These are phyloP conservation scores for Clarias pachynema DNA, from an alignment of 2,797 vertebrate genomes.

Conservation along the genomic window DNA sequence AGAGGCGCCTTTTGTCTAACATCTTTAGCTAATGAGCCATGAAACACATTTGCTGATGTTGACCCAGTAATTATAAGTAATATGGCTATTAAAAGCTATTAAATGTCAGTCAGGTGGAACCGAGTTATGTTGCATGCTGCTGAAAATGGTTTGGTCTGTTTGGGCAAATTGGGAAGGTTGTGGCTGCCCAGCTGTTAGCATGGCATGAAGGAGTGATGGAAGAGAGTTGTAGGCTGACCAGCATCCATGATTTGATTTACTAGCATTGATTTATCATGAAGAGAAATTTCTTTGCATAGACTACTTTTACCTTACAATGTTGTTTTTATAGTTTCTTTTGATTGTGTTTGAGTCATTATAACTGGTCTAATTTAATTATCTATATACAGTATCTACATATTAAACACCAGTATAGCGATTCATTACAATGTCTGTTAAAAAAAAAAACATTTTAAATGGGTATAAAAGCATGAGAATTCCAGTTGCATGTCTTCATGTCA, in stretches of 20 bases:
- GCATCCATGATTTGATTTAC: slow-evolving; percentile 64
- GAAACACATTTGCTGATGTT: slow-evolving; percentile 58
- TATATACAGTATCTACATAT: background rate
- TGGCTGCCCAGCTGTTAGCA: slow-evolving; percentile 55
- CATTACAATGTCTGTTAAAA: background rate
- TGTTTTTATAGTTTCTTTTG: background rate
- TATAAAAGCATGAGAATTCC: background rate
- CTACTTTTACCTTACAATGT: background rate
- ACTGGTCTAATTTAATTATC: background rate
- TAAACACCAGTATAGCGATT: background rate
- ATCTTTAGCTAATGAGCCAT: slow-evolving; percentile 62
- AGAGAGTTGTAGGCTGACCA: slow-evolving; percentile 54
- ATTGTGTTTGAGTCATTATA: background rate
- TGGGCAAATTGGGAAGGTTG: slow-evolving; percentile 56
- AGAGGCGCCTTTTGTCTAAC: slow-evolving; percentile 56
- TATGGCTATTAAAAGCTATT: slow-evolving; percentile 65
- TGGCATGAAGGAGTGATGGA: slow-evolving; percentile 43
- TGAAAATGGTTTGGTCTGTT: slow-evolving; percentile 50
- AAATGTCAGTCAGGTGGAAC: slow-evolving; percentile 60
- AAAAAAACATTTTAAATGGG: background rate
- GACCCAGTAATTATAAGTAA: slow-evolving; percentile 64
- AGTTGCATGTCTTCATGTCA: background rate
- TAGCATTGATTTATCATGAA: slow-evolving; percentile 12
- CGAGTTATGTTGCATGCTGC: slow-evolving; percentile 46
- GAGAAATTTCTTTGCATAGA: background rate